phyloP scores from a whole-genome alignment of 1,140 invertebrate genomes.

The Lepeophtheirus salmonis region DNA sequence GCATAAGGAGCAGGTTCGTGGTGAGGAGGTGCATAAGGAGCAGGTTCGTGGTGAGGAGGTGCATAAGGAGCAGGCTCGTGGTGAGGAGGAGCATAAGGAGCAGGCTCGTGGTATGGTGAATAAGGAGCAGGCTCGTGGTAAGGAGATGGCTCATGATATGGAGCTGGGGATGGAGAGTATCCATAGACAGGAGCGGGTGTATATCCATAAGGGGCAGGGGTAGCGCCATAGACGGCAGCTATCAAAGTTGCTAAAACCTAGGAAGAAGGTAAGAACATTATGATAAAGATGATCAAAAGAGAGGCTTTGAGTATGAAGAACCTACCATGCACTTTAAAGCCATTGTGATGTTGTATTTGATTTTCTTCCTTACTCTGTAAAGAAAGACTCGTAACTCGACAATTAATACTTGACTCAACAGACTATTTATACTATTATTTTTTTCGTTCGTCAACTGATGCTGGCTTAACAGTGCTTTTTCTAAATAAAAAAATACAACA shows the following conservation, averaged over 20 bases:
- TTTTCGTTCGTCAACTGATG: too few relatives aligned
- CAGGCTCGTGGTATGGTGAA: neutral
- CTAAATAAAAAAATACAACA: too few relatives aligned
- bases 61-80: neutral
- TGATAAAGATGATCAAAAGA: neutral
- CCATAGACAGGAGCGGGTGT: slow-evolving; percentile 9
- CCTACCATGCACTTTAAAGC: neutral
- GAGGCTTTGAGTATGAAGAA: neutral
- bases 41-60: neutral
- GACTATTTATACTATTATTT: too few relatives aligned
- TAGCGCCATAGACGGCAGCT: neutral
- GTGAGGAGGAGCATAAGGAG: neutral
- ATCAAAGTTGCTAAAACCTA: neutral
- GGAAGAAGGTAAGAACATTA: neutral
- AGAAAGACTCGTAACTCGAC: slow-evolving; percentile 12
- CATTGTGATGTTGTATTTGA: neutral
- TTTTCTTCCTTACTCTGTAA: slow-evolving; percentile 5
- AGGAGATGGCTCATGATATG: neutral
- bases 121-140: neutral
- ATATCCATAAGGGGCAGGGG: slow-evolving; percentile 9
- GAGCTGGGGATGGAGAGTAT: neutral
- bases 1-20: neutral
- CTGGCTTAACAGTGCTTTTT: too few relatives aligned
- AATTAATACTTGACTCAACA: too few relatives aligned
- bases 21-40: neutral